Evolutionary conservation across 2,888 invertebrate species (phyloP), one percentile per base, ranked within the genome.

Genomic region (Eilema griseolum): DNA sequence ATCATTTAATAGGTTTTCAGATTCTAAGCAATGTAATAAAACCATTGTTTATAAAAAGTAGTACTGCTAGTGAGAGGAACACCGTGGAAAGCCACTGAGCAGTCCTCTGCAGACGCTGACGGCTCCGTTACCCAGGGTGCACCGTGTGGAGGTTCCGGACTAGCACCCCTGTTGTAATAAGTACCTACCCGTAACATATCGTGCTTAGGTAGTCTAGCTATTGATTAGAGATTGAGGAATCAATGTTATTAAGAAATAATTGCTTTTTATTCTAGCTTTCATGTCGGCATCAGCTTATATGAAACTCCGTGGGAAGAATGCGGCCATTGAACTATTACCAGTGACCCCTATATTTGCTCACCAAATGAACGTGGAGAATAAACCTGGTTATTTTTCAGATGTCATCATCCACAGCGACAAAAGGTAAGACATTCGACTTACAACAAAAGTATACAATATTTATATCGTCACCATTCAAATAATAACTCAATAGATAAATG

Each of bases 331-430:
- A 81, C 86, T 97, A 61, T 89, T 97, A 66, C 96, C 96, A 5
- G 96, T 96, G 37, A 96, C 96, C 14, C 95, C 96, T 16, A 93
- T 96, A 20, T 96, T 96, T 83, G 90, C 92, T 14, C 96, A 97
- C 83, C 93, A 95, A 72, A 95, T 95, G 91, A 96, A 96, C 79
- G 90, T 91, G 24, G 93, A 94, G 67, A 95, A 95, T 77, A 90
- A 90, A 68, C 93, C 95, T 28, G 96, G 96, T 76, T 96, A 96
- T 86, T 97, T 96, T 86, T 95, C 96, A 0, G 97, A 97, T 82
- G 88, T 97, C 70, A 96, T 97, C 60, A 93, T 96, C 70, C 96
- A 96, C 80, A 90, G 92, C 61, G 96, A 96, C 84, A 95, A 96
- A 85, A 95, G 92, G 96, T 96, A 91, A 91, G 93, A 46, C 24